Evolutionary conservation across 2,888 invertebrate genomes (phyloP).

Genomic region (Meteorus cinctellus): DNA sequence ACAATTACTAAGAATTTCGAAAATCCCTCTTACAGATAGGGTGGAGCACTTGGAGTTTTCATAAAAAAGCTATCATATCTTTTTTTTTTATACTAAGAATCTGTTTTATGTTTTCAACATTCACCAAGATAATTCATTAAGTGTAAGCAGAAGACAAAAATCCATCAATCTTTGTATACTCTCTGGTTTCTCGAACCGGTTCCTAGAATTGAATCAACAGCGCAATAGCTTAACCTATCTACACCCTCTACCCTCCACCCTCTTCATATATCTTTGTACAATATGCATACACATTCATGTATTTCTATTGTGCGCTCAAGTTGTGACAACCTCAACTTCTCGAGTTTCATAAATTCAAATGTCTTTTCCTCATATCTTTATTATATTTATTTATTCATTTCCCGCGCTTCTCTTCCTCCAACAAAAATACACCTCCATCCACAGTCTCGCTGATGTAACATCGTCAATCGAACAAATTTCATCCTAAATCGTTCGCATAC

Average conservation of each 20-base stretch:
- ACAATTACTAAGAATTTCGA: too few species aligned
- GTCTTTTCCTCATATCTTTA: not conserved
- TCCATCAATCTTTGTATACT: slow-evolving; percentile 42
- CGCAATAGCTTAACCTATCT: not conserved
- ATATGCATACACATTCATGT: not conserved
- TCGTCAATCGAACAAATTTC: not conserved
- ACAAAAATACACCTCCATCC: not conserved
- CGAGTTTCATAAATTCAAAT: not conserved
- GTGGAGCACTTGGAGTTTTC: too few species aligned
- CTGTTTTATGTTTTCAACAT: not conserved
- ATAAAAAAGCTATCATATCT: too few species aligned
- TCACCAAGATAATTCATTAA: slow-evolving; percentile 53
- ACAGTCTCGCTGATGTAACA: not conserved
- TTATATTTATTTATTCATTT: not conserved
- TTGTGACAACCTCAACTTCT: not conserved
- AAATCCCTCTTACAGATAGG: too few species aligned
- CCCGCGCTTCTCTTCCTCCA: not conserved
- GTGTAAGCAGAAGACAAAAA: slow-evolving; percentile 51
- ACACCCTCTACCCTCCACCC: not conserved
- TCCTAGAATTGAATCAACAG: not conserved
- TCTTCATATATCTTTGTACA: not conserved
- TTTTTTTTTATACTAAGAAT: not conserved
- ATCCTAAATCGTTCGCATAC: not conserved
- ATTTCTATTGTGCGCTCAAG: not conserved
- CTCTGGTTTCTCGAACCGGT: slow-evolving; percentile 6